phyloP scores from a whole-genome alignment of 1,140 invertebrate genomes.

The Drosophila triauraria region DNA sequence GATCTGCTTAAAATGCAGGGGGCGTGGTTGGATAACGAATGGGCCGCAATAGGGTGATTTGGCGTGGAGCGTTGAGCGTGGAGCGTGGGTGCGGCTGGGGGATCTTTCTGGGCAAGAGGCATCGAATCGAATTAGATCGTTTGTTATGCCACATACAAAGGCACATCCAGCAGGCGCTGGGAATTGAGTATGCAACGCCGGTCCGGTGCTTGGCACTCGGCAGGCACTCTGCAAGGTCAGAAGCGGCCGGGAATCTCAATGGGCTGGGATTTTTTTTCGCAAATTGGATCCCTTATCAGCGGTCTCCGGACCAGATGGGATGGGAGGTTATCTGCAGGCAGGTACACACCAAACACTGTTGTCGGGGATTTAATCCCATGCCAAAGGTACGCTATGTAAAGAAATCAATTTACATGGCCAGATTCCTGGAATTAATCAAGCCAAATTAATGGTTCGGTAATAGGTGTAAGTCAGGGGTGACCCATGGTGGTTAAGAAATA shows the following conservation, averaged over 20 bases:
- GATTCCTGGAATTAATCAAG: too few relatives aligned
- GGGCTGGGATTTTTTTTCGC: conserved; percentile 9
- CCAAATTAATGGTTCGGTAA: too few relatives aligned
- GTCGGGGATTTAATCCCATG: too few relatives aligned
- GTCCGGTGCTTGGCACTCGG: neutral
- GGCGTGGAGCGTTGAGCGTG: neutral
- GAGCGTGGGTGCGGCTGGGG: conserved; percentile 20
- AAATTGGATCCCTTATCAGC: conserved; percentile 24
- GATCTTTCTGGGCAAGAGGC: conserved; percentile 20
- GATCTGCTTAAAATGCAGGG: conserved; percentile 46
- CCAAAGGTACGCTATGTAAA: too few relatives aligned
- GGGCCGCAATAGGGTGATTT: conserved; percentile 21
- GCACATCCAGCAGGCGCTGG: neutral
- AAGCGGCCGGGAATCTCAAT: conserved; percentile 30
- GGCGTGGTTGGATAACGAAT: conserved; percentile 35
- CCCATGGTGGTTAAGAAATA: too few relatives aligned
- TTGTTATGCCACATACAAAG: conserved; percentile 15
- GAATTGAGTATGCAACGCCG: conserved; percentile 10
- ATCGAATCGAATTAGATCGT: conserved; percentile 16
- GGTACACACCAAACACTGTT: conserved; percentile 21
- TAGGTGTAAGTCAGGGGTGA: too few relatives aligned
- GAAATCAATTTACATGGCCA: too few relatives aligned
- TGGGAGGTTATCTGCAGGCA: conserved; percentile 31
- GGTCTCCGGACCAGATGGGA: neutral
- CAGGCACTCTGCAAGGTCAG: conserved; percentile 28